Conservation (phyloP, 2,888 invertebrate species). For the Caenorhabditis angaria region DNA sequence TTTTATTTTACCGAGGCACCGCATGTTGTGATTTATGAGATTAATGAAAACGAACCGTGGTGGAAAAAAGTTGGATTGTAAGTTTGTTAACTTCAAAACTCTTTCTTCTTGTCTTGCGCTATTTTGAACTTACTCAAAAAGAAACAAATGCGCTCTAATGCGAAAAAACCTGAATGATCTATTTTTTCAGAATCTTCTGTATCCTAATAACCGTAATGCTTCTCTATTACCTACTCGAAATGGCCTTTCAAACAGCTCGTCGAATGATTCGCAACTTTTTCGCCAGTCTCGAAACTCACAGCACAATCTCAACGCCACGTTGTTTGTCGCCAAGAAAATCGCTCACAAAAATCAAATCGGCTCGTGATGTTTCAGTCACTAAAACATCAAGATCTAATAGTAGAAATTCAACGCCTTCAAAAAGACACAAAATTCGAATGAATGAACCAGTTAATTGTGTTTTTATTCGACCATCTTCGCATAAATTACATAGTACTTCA, state of each 20-base stretch:
- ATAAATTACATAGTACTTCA: not conserved
- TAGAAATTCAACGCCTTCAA: not conserved
- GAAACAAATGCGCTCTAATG: not conserved
- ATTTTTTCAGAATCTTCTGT: slow-evolving; percentile 25
- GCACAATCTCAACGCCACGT: slow-evolving; percentile 36
- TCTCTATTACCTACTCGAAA: slow-evolving; percentile 30
- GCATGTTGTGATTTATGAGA: slow-evolving; percentile 29
- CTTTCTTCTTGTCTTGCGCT: not conserved
- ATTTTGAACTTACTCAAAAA: slow-evolving; percentile 2
- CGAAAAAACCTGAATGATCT: not conserved
- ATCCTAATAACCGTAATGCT: slow-evolving; percentile 20
- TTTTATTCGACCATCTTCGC: slow-evolving; percentile 22
- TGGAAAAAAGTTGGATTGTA: slow-evolving; percentile 32
- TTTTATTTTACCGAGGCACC: slow-evolving; percentile 28
- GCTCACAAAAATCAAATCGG: not conserved
- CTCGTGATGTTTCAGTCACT: not conserved
- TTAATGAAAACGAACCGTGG: slow-evolving; percentile 22
- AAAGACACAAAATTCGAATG: slow-evolving; percentile 25
- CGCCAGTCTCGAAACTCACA: slow-evolving; percentile 6
- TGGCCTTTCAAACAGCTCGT: slow-evolving; percentile 8
- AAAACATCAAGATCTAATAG: not conserved
- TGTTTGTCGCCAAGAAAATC: slow-evolving; percentile 19
- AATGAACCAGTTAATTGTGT: slow-evolving; percentile 45
- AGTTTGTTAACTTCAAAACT: not conserved
- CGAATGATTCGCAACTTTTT: slow-evolving; percentile 13